Evolutionary conservation across 2,888 invertebrate species (phyloP), one percentile per base, ranked within the genome.

Genomic region (Brachynemurus nebulosus): DNA sequence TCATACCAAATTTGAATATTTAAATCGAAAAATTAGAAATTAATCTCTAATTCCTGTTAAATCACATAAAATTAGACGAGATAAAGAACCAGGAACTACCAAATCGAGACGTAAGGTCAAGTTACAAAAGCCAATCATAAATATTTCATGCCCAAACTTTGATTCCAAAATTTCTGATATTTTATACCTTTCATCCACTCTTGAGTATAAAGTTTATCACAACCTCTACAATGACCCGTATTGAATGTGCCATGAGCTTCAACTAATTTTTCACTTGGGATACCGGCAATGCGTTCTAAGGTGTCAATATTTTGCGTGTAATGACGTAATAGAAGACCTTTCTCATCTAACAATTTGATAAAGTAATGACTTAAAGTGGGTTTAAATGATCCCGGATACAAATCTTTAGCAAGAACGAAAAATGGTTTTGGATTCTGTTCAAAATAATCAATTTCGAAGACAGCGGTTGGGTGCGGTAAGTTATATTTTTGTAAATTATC

Each of bases 181-280:
- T 23, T 6, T 40, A 47, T 59, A 78, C 88, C 81, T 76, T 89
- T 90, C 72, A 93, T 83, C 84, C 86, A 95, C 30, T 80, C 75
- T 52, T 88, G 74, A 14, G 72, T 64, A 59, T 85, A 90, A 50
- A 77, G 67, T 51, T 78, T 71, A 3, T 70, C 65, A 57, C 95
- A 96, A 5, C 72, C 70, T 4, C 86, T 61, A 59, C 96, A 96
- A 58, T 86, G 90, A 39, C 86, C 85, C 0, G 84, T 86, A 58
- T 80, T 76, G 61, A 95, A 93, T 1, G 91, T 86, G 1, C 97
- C 97, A 59, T 97, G 96, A 2, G 95, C 95, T 62, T 96, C 93
- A 0, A 96, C 85, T 19, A 95, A 64, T 59, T 86, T 89, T 0
- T 89, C 83, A 2, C 74, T 79, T 0, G 84, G 80, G 44, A 97